phyloP scores from a whole-genome alignment of 2,888 invertebrate species.

The Carabus problematicus region DNA sequence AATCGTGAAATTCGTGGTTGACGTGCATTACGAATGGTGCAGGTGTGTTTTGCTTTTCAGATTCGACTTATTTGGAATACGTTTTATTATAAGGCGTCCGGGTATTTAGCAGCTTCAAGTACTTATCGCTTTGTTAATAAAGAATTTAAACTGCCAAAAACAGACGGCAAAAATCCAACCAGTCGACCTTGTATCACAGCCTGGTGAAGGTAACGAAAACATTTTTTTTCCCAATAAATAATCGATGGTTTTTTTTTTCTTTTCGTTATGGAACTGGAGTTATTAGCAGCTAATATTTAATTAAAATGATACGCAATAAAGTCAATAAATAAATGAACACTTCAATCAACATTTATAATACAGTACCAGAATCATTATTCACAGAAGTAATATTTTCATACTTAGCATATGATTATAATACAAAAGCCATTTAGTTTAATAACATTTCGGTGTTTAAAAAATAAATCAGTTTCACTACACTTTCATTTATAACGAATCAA shows the following conservation, averaged over 20 bases:
- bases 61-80: not conserved
- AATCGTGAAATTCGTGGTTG: no score
- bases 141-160: conserved; percentile 31
- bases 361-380: no score
- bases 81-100: not conserved
- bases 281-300: not conserved
- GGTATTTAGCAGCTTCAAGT: not conserved
- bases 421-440: no score
- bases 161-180: conserved; percentile 22
- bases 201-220: conserved; percentile 28
- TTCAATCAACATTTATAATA: no score
- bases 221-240: not conserved
- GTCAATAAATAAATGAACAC: no score
- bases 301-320: no score
- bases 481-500: no score
- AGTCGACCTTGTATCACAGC: conserved; percentile 22
- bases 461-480: no score
- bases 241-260: conserved; percentile 11
- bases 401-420: no score
- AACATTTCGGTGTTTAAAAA: no score
- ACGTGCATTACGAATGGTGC: not conserved
- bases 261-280: conserved; percentile 8
- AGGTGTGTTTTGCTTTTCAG: not conserved
- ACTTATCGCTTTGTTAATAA: conserved; percentile 20
- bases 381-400: no score